Percentiles rank a stretch among this genome's conserved stretches.
phyloP scores from a whole-genome alignment of 2,797 vertebrate species.

The Tamandua tetradactyla region DNA sequence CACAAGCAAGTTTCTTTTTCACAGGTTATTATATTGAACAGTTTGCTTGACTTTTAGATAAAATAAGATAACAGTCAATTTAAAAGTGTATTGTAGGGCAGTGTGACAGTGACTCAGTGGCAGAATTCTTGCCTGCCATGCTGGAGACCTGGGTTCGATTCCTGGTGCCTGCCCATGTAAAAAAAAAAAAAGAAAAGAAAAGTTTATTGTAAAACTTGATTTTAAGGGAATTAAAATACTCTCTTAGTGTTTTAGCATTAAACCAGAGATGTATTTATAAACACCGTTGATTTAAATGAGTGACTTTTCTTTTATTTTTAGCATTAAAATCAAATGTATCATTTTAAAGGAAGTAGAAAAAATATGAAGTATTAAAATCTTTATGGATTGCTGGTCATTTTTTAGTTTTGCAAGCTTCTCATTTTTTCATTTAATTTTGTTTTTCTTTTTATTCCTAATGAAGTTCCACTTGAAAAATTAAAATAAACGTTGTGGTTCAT shows the following conservation, averaged over 20 bases:
- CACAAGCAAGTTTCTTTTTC: background rate
- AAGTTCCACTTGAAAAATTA: constrained; percentile 39
- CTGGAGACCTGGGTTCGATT: too few relatives aligned
- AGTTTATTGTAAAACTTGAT: constrained; percentile 22
- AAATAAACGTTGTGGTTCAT: background rate
- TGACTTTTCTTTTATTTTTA: constrained; percentile 20
- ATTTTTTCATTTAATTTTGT: background rate
- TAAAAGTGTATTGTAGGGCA: too few relatives aligned
- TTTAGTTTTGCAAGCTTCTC: constrained; percentile 1
- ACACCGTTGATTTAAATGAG: background rate
- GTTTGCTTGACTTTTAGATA: constrained; percentile 23
- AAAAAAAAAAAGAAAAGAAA: too few relatives aligned
- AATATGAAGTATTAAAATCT: constrained; percentile 20
- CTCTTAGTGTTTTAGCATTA: background rate
- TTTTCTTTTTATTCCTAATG: constrained; percentile 48
- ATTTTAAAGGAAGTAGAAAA: constrained; percentile 20
- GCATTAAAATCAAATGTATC: background rate
- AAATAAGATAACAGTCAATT: background rate
- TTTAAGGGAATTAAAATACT: constrained; percentile 60
- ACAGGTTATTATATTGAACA: constrained; percentile 2
- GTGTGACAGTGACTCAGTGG: too few relatives aligned
- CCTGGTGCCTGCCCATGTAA: too few relatives aligned
- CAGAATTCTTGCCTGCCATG: too few relatives aligned
- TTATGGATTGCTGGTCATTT: background rate
- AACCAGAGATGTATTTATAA: constrained; percentile 30